Percentiles rank a stretch among this genome's conserved stretches.
phyloP scores from a whole-genome alignment of 64 coral and sea anemone genomes.

The Trachythela sp. region DNA sequence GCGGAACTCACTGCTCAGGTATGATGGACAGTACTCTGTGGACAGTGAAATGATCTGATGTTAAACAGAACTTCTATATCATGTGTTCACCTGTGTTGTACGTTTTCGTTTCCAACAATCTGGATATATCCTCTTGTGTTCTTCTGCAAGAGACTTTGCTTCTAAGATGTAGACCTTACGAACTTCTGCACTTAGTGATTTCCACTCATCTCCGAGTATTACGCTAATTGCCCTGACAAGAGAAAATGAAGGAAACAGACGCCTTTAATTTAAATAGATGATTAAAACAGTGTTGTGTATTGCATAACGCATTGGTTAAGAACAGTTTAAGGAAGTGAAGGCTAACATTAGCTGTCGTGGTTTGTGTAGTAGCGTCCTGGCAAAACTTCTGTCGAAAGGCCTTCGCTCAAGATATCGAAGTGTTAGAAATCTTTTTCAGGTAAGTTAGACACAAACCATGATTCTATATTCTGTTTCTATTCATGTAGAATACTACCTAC shows the following conservation, averaged over 20 bases:
- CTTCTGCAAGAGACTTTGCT: constrained; percentile 81
- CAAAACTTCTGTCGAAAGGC: too few relatives aligned
- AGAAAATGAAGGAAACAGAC: neutral
- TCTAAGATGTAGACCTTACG: constrained; percentile 60
- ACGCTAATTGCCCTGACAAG: constrained; percentile 80
- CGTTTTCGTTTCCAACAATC: constrained; percentile 98
- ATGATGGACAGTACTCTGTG: too few relatives aligned
- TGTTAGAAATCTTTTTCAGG: too few relatives aligned
- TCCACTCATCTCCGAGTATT: constrained; percentile 94
- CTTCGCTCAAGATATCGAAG: too few relatives aligned
- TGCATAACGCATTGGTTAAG: too few relatives aligned
- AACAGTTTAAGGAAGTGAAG: too few relatives aligned
- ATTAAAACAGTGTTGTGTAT: too few relatives aligned
- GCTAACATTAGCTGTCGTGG: too few relatives aligned
- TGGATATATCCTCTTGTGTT: constrained; percentile 87
- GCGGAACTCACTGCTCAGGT: too few relatives aligned
- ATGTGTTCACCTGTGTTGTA: neutral
- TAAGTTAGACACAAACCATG: too few relatives aligned
- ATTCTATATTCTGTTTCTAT: neutral
- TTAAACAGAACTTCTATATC: neutral
- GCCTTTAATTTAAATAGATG: neutral
- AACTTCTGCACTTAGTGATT: constrained; percentile 66
- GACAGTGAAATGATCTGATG: too few relatives aligned
- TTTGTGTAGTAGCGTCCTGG: too few relatives aligned
- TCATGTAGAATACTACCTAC: neutral